These are phyloP conservation scores for Macrobrachium nipponense DNA, from an alignment of 1,140 invertebrate genomes.

Conservation along the genomic window DNA sequence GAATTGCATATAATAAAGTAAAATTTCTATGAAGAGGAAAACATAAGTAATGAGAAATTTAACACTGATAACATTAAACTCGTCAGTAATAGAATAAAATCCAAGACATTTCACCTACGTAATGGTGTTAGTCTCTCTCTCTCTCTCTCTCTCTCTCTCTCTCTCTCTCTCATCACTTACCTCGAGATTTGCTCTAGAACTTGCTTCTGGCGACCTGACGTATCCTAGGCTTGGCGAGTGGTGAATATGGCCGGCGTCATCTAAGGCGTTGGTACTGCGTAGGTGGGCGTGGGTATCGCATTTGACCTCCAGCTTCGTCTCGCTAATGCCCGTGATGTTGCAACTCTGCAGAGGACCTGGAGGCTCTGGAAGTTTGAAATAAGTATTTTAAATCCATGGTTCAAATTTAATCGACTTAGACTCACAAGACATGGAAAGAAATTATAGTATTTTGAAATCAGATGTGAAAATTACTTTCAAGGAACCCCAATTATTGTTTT, in stretches of 20 bases:
- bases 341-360: not conserved
- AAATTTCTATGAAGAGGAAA: too few species aligned
- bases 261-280: not conserved
- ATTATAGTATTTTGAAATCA: too few species aligned
- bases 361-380: not conserved
- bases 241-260: not conserved
- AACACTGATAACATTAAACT: too few species aligned
- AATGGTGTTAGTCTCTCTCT: not conserved
- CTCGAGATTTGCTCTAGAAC: not conserved
- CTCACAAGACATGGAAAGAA: too few species aligned
- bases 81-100: too few species aligned
- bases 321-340: not conserved
- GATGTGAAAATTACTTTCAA: too few species aligned
- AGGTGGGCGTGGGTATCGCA: not conserved
- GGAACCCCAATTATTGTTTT: too few species aligned
- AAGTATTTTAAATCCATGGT: too few species aligned
- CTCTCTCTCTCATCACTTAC: not conserved
- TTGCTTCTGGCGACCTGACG: constrained; percentile 5
- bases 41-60: too few species aligned
- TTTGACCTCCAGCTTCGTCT: constrained; percentile 1
- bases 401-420: too few species aligned
- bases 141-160: not conserved
- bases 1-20: too few species aligned
- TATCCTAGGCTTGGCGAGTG: constrained; percentile 2
- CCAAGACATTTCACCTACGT: too few species aligned